These are phyloP conservation scores for Nasonia oneida DNA, from an alignment of 2,888 invertebrate genomes.

Conservation along the genomic window DNA sequence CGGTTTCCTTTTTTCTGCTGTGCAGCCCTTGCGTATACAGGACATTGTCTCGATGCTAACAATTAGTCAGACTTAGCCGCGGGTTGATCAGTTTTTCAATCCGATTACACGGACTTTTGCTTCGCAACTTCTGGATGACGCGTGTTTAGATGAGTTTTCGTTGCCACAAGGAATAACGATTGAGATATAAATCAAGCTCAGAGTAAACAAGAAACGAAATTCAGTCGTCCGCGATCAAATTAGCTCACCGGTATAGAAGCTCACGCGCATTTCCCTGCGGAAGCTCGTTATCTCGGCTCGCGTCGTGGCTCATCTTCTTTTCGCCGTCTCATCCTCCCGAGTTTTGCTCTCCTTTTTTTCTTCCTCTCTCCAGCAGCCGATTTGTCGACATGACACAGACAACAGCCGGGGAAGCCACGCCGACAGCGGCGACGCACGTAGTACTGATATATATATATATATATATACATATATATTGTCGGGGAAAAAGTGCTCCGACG, in stretches of 20 bases:
- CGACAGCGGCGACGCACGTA: neutral
- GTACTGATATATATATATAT: neutral
- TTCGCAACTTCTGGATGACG: neutral
- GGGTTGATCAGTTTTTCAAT: neutral
- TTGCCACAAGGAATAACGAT: too few relatives aligned
- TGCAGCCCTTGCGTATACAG: neutral
- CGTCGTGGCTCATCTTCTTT: slow-evolving; percentile 53
- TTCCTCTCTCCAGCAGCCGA: slow-evolving; percentile 67
- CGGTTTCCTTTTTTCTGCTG: neutral
- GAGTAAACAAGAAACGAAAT: neutral
- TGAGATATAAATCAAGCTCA: too few relatives aligned
- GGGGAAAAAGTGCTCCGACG: slow-evolving; percentile 1
- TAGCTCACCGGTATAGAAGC: slow-evolving; percentile 47
- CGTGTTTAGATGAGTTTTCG: too few relatives aligned
- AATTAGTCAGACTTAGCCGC: slow-evolving; percentile 17
- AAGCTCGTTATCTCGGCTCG: slow-evolving; percentile 48
- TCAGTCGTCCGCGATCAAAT: slow-evolving; percentile 25
- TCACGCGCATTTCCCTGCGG: neutral
- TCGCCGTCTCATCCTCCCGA: slow-evolving; percentile 43
- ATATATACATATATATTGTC: neutral
- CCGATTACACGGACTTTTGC: neutral
- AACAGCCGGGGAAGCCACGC: slow-evolving; percentile 68
- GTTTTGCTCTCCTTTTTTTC: slow-evolving; percentile 29
- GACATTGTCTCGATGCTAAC: neutral
- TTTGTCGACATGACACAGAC: slow-evolving; percentile 78